A percentile compares a stretch with the other conserved stretches of the same genome.
Conservation (phyloP, 2,888 invertebrate species). For the Heterodera filipjevi region DNA sequence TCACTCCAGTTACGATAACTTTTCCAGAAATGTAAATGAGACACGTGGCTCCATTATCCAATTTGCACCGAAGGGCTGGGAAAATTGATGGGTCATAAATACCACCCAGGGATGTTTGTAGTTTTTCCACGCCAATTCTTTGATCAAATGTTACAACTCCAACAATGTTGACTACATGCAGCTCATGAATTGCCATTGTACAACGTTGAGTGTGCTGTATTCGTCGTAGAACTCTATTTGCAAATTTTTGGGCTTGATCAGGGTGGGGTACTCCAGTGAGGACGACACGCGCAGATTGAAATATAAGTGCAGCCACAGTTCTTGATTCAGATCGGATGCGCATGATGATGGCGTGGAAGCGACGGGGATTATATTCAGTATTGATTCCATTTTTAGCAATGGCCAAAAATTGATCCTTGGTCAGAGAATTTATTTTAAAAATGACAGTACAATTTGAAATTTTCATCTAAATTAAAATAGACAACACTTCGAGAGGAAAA, state of each 20-base stretch:
- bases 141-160: not conserved
- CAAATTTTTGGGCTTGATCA: not conserved
- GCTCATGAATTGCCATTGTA: not conserved
- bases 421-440: constrained; percentile 8
- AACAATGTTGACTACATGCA: constrained; percentile 2
- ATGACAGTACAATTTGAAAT: constrained; percentile 16
- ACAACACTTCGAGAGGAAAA: not conserved
- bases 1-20: constrained; percentile 12
- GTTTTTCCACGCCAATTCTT: not conserved
- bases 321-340: not conserved
- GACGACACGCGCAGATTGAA: not conserved
- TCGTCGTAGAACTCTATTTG: not conserved
- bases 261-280: not conserved
- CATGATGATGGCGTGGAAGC: constrained; percentile 18
- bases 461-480: not conserved
- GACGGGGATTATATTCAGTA: constrained; percentile 14
- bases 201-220: not conserved
- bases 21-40: constrained; percentile 25
- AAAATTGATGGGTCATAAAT: constrained; percentile 20
- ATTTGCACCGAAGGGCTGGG: constrained; percentile 15
- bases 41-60: not conserved
- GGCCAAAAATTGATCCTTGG: not conserved
- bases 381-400: constrained; percentile 16
- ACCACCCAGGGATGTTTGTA: not conserved
- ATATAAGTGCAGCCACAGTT: constrained; percentile 5